Conservation (phyloP, 2,888 invertebrate genomes). For the Rhogogaster chlorosoma region DNA sequence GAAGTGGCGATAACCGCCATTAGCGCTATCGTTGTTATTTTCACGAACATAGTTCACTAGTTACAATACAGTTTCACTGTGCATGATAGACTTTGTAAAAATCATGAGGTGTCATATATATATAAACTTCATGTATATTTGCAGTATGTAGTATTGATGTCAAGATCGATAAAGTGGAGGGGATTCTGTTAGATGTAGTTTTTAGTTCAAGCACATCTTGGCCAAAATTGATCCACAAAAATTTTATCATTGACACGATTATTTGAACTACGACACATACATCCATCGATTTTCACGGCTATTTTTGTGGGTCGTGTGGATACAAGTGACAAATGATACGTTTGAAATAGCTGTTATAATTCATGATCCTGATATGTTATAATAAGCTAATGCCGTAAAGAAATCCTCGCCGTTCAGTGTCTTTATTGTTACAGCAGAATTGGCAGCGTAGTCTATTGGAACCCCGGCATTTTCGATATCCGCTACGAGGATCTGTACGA, state of each 20-base stretch:
- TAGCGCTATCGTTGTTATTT: not conserved
- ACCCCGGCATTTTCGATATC: not conserved
- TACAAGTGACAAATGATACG: not conserved
- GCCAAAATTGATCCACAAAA: not conserved
- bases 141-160: not conserved
- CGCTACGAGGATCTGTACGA: not conserved
- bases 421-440: not conserved
- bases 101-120: not conserved
- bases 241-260: not conserved
- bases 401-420: not conserved
- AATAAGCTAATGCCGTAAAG: constrained; percentile 1
- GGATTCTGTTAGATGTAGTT: not conserved
- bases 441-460: not conserved
- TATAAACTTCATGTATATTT: not conserved
- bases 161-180: not conserved
- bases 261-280: not conserved
- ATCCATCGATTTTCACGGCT: not conserved
- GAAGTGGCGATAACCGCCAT: not conserved
- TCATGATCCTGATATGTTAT: not conserved
- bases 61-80: not conserved
- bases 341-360: not conserved
- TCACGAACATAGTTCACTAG: not conserved
- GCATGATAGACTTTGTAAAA: not conserved
- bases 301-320: not conserved
- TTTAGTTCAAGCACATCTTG: not conserved